phyloP scores from a whole-genome alignment of 2,797 vertebrate species.

The Sciaenops ocellatus region DNA sequence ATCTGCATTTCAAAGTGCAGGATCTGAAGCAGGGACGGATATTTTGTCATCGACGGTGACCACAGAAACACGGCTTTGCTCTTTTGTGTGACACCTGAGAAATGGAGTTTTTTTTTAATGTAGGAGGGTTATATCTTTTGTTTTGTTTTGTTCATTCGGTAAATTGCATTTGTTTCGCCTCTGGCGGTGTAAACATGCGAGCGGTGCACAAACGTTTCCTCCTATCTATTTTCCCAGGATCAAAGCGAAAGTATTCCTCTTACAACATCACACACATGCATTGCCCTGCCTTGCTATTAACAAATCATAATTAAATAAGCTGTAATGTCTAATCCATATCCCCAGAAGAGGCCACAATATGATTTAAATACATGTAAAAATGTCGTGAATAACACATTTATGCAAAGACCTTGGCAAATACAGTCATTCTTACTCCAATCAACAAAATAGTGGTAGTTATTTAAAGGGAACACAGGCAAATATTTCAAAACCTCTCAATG shows the following conservation, averaged over 20 bases:
- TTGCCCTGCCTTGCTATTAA: slow-evolving; percentile 16
- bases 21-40: slow-evolving; percentile 40
- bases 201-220: slow-evolving; percentile 28
- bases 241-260: slow-evolving; percentile 53
- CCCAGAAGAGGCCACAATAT: not conserved
- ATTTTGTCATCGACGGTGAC: slow-evolving; percentile 34
- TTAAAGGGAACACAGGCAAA: not conserved
- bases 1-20: slow-evolving; percentile 68
- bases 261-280: slow-evolving; percentile 24
- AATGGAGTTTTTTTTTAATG: slow-evolving; percentile 10
- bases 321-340: slow-evolving; percentile 11
- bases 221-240: slow-evolving; percentile 45
- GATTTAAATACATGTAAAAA: not conserved
- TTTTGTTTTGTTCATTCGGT: slow-evolving; percentile 44
- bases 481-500: not conserved
- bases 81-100: slow-evolving; percentile 45
- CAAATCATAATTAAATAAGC: slow-evolving; percentile 46
- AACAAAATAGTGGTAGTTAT: not conserved
- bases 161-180: slow-evolving; percentile 58
- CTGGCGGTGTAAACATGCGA: slow-evolving; percentile 49
- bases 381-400: not conserved
- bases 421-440: too few relatives aligned
- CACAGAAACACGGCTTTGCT: slow-evolving; percentile 30
- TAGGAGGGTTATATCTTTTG: slow-evolving; percentile 24
- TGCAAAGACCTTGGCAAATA: too few relatives aligned